These are phyloP conservation scores for Eptesicus fuscus DNA, from an alignment of 2,113 vertebrate species.

Conservation along the genomic window DNA sequence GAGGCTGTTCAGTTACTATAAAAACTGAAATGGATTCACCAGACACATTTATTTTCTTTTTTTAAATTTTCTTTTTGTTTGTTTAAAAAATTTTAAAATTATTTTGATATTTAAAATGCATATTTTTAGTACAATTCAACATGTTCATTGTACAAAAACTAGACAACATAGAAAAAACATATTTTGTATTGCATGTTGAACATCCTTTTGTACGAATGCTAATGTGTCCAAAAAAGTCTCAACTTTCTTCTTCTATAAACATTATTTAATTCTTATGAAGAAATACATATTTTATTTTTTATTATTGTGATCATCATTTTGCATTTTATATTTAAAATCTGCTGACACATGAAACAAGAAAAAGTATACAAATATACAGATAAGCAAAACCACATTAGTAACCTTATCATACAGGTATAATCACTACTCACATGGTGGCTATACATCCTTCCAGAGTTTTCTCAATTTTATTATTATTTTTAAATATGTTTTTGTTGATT, in stretches of 20 bases:
- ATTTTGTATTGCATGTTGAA: not conserved
- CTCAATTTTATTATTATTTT: not conserved
- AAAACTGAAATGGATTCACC: not conserved
- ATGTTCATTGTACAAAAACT: not conserved
- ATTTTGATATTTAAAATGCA: conserved; percentile 6
- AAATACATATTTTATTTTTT: not conserved
- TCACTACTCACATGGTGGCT: not conserved
- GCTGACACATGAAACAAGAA: not conserved
- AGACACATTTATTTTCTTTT: conserved; percentile 15
- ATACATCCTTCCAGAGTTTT: not conserved
- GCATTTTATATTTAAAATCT: not conserved
- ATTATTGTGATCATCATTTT: not conserved
- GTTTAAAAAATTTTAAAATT: not conserved
- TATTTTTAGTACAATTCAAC: conserved; percentile 23
- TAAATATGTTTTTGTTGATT: too few relatives aligned
- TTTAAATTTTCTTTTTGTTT: conserved; percentile 30
- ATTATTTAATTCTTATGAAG: not conserved
- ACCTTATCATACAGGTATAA: not conserved
- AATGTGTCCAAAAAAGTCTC: not conserved
- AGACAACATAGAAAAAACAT: not conserved
- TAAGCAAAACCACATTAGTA: not conserved
- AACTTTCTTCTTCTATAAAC: not conserved
- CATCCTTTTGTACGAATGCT: not conserved
- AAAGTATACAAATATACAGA: not conserved
- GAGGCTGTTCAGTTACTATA: not conserved